Conservation (phyloP, 2,113 vertebrate genomes). For the Poecile atricapillus region DNA sequence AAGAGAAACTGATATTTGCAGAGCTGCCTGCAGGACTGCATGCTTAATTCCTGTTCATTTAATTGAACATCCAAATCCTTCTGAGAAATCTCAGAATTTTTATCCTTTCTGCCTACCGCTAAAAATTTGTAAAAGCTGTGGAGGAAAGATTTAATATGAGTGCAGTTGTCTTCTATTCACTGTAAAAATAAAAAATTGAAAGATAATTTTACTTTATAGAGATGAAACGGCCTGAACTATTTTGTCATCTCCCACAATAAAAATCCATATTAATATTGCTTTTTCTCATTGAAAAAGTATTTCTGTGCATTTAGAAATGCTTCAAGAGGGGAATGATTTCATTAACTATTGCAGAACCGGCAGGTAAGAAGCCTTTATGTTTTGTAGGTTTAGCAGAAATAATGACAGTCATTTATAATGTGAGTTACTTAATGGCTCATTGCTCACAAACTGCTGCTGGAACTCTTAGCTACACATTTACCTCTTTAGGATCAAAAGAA, state of each 20-base stretch:
- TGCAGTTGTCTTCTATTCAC: not conserved
- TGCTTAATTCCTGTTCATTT: conserved; percentile 27
- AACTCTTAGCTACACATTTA: not conserved
- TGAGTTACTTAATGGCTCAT: not conserved
- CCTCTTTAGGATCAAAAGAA: not conserved
- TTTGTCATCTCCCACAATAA: not conserved
- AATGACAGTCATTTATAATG: not conserved
- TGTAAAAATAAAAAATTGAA: not conserved
- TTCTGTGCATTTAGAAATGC: not conserved
- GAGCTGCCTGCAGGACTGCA: conserved; percentile 31
- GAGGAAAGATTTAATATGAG: not conserved
- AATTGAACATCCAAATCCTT: conserved; percentile 7
- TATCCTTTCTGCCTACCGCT: not conserved
- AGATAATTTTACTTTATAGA: not conserved
- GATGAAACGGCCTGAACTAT: not conserved
- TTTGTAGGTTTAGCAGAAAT: not conserved
- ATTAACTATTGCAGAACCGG: conserved; percentile 11
- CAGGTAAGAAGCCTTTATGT: not conserved
- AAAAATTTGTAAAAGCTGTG: not conserved
- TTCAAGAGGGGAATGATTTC: not conserved
- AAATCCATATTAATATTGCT: not conserved
- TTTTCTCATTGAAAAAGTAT: not conserved
- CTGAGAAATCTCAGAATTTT: not conserved
- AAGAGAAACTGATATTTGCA: conserved; percentile 37
- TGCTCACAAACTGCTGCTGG: not conserved